Evolutionary conservation across 2,113 vertebrate species (phyloP), one percentile per base, ranked within the genome.

Genomic region (Etheostoma spectabile): DNA sequence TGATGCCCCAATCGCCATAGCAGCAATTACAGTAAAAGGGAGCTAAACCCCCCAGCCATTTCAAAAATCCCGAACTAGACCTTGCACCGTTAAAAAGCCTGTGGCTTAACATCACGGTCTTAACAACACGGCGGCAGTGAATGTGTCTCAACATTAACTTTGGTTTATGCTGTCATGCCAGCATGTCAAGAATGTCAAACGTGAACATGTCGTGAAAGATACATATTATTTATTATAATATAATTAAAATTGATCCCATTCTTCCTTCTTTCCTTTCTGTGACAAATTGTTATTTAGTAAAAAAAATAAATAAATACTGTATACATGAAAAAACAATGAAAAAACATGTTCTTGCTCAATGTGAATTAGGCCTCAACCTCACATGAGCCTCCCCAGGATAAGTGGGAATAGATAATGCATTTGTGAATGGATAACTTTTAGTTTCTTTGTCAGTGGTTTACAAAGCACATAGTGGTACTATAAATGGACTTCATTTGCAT

Each of bases 11-110:
- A 88, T 88, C 14, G 68, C 86, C 74, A 83, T 53, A 51, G 81
- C 88, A 78, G 89, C 91, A 91, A 93, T 93, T 94, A 92, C 87
- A 72, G 90, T 88, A 87, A 83, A 69, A 87, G 86, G 88, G 74
- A 89, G 75, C 90, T 85, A 84, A 83, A 10, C 27, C 68, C 35
- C 48, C 59, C 8, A 71, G 63, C 72, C 82, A 68, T 76, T 42
- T 82, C 15, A 19, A 71, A 81, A 79, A 83, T 33, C 71, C 82
- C 2, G 0, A 75, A 51, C 82, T 59, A 53, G 27, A 77, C 82
- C 61, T 55, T 64, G 33, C 27, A 30, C 64, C 74, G 51, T 78
- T 84, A 61, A 84, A 80, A 73, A 49, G 66, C 42, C 7, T 46
- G 75, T 38, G 74, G 57, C 49, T 30, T 30, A 30, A 30, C 30